phyloP scores from a whole-genome alignment of 2,797 vertebrate species.

The Sebastes itinus region DNA sequence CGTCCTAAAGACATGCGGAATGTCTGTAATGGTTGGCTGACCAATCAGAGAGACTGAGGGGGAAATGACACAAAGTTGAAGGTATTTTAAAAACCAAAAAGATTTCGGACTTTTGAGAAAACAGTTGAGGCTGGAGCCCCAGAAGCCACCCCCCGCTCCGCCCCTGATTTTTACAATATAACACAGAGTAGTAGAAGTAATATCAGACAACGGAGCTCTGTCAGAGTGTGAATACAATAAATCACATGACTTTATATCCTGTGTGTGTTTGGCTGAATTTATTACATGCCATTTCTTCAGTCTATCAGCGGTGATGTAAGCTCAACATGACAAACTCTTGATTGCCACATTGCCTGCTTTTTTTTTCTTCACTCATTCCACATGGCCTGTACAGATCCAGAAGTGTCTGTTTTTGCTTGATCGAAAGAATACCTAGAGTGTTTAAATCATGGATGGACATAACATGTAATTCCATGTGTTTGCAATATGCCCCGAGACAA shows the following conservation, averaged over 20 bases:
- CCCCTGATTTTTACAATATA: neutral
- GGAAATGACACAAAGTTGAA: too few species aligned
- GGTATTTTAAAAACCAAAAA: too few species aligned
- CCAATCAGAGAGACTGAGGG: too few species aligned
- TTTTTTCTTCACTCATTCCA: slow-evolving; percentile 59
- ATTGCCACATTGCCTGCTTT: slow-evolving; percentile 45
- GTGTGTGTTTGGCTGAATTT: slow-evolving; percentile 24
- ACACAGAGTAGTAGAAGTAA: neutral
- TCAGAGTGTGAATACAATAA: slow-evolving; percentile 23
- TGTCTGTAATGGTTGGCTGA: too few species aligned
- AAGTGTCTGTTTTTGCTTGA: slow-evolving; percentile 64
- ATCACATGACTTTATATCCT: slow-evolving; percentile 19
- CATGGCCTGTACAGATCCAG: slow-evolving; percentile 58
- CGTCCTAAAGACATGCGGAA: too few species aligned
- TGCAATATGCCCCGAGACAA: slow-evolving; percentile 78
- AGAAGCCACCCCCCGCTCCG: too few species aligned
- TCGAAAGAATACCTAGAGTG: slow-evolving; percentile 73
- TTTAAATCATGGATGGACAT: slow-evolving; percentile 78
- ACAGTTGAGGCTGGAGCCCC: too few species aligned
- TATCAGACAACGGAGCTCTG: slow-evolving; percentile 21
- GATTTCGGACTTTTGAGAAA: too few species aligned
- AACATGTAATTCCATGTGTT: slow-evolving; percentile 81
- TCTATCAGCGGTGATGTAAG: slow-evolving; percentile 40
- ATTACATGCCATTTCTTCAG: neutral
- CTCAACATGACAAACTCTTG: slow-evolving; percentile 48